Percentiles rank a stretch among this genome's conserved stretches.
These are phyloP conservation scores for Gadopsis bispinosus DNA, from an alignment of 2,797 vertebrate genomes.

Conservation along the genomic window DNA sequence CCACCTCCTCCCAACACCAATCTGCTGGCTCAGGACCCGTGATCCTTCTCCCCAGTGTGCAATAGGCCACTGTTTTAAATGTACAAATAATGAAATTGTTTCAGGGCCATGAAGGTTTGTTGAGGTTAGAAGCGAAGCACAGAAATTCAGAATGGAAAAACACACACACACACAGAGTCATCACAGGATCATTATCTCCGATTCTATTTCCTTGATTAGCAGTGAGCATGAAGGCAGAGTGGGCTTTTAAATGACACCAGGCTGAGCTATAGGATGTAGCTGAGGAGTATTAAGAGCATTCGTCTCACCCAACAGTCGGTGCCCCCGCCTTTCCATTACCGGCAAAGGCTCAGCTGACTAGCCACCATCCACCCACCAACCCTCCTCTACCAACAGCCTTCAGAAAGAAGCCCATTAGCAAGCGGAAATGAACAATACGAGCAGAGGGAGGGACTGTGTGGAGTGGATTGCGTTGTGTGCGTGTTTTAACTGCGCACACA, in stretches of 20 bases:
- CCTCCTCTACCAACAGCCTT: slow-evolving; percentile 54
- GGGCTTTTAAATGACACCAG: slow-evolving; percentile 74
- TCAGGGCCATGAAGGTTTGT: slow-evolving; percentile 27
- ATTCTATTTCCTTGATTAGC: slow-evolving; percentile 71
- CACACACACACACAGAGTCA: slow-evolving; percentile 35
- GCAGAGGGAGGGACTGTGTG: slow-evolving; percentile 41
- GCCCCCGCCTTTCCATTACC: slow-evolving; percentile 71
- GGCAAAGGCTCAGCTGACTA: slow-evolving; percentile 63
- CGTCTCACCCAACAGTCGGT: slow-evolving; percentile 63
- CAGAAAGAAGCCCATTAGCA: slow-evolving; percentile 69
- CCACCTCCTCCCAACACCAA: slow-evolving; percentile 38
- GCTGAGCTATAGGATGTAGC: slow-evolving; percentile 70
- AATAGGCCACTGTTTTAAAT: slow-evolving; percentile 52
- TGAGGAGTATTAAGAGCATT: slow-evolving; percentile 76
- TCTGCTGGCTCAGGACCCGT: slow-evolving; percentile 46
- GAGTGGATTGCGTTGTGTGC: slow-evolving; percentile 49
- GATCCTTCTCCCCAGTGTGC: slow-evolving; percentile 39
- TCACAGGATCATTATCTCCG: slow-evolving; percentile 56
- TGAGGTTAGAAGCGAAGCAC: slow-evolving; percentile 36
- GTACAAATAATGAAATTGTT: slow-evolving; percentile 47
- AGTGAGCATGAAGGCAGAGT: slow-evolving; percentile 50
- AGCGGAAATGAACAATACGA: slow-evolving; percentile 71
- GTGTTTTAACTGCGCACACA: slow-evolving; percentile 12
- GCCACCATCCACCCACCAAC: slow-evolving; percentile 61
- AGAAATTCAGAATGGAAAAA: slow-evolving; percentile 43